phyloP scores from a whole-genome alignment of 2,888 invertebrate genomes.

The Diloba caeruleocephala region DNA sequence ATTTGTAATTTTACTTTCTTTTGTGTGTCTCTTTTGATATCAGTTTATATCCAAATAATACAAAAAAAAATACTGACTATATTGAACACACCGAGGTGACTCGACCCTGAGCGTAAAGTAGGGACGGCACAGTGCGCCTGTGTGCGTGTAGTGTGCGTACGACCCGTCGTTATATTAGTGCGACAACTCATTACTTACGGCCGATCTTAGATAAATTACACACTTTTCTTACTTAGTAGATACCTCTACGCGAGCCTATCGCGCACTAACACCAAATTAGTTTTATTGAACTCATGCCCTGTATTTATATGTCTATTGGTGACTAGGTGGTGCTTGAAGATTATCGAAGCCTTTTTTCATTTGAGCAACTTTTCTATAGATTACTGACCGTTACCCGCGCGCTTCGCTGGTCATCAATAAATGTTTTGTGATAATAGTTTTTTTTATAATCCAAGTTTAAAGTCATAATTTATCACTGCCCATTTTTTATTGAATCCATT shows the following conservation, averaged over 20 bases:
- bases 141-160: constrained; percentile 36
- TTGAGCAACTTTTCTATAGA: no score
- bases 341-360: neutral
- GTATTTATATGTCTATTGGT: constrained; percentile 39
- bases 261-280: constrained; percentile 58
- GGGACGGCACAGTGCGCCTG: constrained; percentile 26
- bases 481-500: no score
- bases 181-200: constrained; percentile 79
- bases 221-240: constrained; percentile 61
- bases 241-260: constrained; percentile 43
- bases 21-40: neutral
- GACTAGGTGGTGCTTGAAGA: constrained; percentile 12
- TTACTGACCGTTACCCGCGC: no score
- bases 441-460: no score
- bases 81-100: constrained; percentile 14
- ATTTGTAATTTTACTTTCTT: no score
- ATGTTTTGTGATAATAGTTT: no score
- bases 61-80: neutral
- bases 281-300: constrained; percentile 51
- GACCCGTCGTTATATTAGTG: constrained; percentile 60
- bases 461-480: no score
- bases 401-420: no score
- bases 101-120: constrained; percentile 32
- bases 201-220: constrained; percentile 79
- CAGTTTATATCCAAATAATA: neutral